Evolutionary conservation across 2,797 vertebrate genomes (phyloP).

Genomic region (Dipus sagitta): DNA sequence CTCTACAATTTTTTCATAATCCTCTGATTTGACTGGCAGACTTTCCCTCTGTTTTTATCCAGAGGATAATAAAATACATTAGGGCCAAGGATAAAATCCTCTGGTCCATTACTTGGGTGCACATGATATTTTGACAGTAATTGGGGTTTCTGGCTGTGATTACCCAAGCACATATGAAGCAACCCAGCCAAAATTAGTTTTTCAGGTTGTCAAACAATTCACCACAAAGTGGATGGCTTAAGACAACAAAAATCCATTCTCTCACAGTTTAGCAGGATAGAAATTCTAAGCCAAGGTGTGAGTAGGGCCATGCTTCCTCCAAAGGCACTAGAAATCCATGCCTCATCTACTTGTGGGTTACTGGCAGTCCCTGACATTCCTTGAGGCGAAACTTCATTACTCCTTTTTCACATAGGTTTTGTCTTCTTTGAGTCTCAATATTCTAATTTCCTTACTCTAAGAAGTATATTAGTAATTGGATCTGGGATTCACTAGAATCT

Average conservation of each 20-base stretch:
- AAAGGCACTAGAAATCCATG: not conserved
- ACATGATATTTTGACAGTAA: not conserved
- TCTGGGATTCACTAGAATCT: not conserved
- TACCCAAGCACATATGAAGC: conserved; percentile 19
- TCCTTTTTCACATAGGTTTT: not conserved
- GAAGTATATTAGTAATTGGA: not conserved
- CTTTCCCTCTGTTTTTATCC: conserved; percentile 35
- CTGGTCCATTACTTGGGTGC: conserved; percentile 1
- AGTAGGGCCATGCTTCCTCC: not conserved
- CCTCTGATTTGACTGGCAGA: not conserved
- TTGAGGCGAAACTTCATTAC: not conserved
- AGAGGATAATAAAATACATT: conserved; percentile 65
- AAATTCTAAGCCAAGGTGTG: not conserved
- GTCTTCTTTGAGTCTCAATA: not conserved
- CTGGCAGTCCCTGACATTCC: not conserved
- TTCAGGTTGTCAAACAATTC: not conserved
- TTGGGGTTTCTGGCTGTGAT: not conserved
- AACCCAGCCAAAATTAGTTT: not conserved
- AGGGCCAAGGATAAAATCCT: conserved; percentile 51
- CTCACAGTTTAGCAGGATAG: not conserved
- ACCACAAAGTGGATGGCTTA: not conserved
- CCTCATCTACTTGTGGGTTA: not conserved
- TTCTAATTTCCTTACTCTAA: not conserved
- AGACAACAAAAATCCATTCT: not conserved
- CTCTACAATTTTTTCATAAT: conserved; percentile 41